Evolutionary conservation across 2,888 invertebrate species (phyloP), one percentile per base, ranked within the genome.

Genomic region (Bimastos eiseni): DNA sequence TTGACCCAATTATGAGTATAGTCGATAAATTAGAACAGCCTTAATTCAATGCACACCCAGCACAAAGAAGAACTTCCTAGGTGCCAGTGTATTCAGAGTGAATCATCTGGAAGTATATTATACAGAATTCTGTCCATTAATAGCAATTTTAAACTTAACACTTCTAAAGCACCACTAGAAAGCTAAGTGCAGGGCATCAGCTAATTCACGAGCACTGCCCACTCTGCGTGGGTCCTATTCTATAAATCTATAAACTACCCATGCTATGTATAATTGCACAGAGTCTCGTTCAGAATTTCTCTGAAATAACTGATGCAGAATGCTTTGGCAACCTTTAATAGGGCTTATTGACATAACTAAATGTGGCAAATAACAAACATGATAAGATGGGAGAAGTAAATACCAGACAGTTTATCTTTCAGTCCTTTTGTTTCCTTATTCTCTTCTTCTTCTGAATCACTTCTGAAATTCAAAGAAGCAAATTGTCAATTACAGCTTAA

Each of bases 351-450:
- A 70, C 8, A n/a, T n/a, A 70, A 15, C 0, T 6, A 70, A n/a
- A 70, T 70, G 8, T n/a, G 70, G 13, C n/a, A 1, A 55, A 55
- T 30, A 55, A 30, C 6, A 55, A 55, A 55, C 24, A 70, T n/a
- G n/a, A 70, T n/a, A 24, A 49, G 49, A 49, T 11, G 0, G 70
- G 30, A n/a, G 70, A 70, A n/a, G 70, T 13, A 88, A 89, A n/a
- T 92, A 95, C 95, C 98, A 95, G 98, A 98, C 55, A 99, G 95
- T 95, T 98, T 97, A 86, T 96, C 96, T 95, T 98, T 97, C 91
- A 99, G 95, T 94, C 99, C 99, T 95, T 99, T 99, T 95, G 98
- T 98, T 93, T 99, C 99, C 0, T 98, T 98, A 95, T 99, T 98
- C 91, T 96, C 96, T 93, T 97, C 98, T 17, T 83, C 34, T 38